phyloP scores from a whole-genome alignment of 2,113 vertebrate species.

The Neolamprologus tretocephalus region DNA sequence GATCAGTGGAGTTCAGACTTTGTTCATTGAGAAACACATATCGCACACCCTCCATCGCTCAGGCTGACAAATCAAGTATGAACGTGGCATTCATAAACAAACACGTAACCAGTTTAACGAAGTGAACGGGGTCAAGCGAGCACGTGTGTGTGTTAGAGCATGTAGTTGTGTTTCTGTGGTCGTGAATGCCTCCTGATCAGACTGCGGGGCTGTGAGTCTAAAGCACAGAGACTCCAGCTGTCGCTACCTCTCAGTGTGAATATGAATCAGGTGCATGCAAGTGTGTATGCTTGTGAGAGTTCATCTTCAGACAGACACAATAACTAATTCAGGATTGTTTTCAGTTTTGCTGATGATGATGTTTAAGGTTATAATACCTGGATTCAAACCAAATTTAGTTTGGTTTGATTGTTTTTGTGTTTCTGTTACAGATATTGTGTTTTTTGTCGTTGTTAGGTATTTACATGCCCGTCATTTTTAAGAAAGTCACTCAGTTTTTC shows the following conservation, averaged over 20 bases:
- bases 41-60: neutral
- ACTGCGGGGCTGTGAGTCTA: slow-evolving; percentile 37
- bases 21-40: neutral
- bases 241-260: slow-evolving; percentile 12
- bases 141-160: neutral
- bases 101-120: neutral
- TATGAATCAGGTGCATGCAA: slow-evolving; percentile 20
- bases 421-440: neutral
- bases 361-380: neutral
- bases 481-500: neutral
- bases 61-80: neutral
- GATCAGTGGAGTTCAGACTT: neutral
- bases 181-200: neutral
- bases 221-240: slow-evolving; percentile 43
- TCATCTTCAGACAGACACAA: neutral
- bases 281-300: neutral
- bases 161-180: neutral
- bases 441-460: rapidly evolving
- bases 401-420: neutral
- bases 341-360: neutral
- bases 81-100: neutral
- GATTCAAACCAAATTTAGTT: neutral
- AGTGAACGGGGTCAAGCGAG: slow-evolving; percentile 22
- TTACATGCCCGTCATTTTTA: neutral
- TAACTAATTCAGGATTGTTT: neutral